Conservation (phyloP, 2,797 vertebrate species). For the Tenualosa ilisha region DNA sequence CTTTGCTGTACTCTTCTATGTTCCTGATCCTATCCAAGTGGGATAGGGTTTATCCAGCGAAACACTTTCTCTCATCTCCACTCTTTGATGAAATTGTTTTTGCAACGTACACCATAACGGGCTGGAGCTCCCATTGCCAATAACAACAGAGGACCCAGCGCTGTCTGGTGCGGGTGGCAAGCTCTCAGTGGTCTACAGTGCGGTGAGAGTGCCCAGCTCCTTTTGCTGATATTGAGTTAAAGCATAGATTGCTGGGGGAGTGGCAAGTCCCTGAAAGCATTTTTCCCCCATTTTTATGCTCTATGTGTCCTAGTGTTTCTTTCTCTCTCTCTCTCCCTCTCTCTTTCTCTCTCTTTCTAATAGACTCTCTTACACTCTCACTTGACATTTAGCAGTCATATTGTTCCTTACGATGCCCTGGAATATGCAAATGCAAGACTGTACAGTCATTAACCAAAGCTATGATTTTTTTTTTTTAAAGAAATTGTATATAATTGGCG, state of each 20-base stretch:
- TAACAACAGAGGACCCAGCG: background rate
- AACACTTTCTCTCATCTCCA: background rate
- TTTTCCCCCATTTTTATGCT: background rate
- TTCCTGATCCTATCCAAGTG: background rate
- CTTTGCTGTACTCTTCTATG: background rate
- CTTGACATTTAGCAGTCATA: background rate
- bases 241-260: conserved; percentile 17
- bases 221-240: conserved; percentile 1
- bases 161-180: background rate
- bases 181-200: background rate
- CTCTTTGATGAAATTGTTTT: background rate
- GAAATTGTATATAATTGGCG: conserved; percentile 6
- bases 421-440: conserved; percentile 27
- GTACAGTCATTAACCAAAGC: conserved; percentile 44
- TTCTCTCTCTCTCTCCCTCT: background rate
- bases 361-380: background rate
- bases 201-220: background rate
- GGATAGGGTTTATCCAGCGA: background rate
- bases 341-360: conserved; percentile 2
- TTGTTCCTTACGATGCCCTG: background rate
- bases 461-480: background rate
- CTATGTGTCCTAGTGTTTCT: background rate
- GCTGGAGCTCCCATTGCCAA: background rate
- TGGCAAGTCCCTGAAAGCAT: conserved; percentile 3
- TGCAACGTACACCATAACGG: background rate